Conservation (phyloP, 1,140 invertebrate genomes). For the Drosophila kikkawai region DNA sequence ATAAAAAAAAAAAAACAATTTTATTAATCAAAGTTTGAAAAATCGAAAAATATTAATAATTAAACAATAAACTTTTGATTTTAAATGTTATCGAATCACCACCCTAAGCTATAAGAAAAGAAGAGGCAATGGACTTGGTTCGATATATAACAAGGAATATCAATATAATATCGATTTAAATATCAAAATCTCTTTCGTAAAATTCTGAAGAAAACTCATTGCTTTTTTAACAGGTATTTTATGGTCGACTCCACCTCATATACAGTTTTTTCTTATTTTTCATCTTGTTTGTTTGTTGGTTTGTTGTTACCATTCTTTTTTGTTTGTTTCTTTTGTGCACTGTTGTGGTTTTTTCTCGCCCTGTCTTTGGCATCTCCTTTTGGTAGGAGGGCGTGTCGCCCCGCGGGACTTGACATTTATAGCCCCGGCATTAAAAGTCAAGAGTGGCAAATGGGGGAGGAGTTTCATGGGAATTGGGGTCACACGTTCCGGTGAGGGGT, state of each 20-base stretch:
- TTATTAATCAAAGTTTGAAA: too few species aligned
- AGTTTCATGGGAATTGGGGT: slow-evolving; percentile 30
- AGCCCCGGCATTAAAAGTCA: slow-evolving; percentile 63
- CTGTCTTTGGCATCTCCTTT: slow-evolving; percentile 42
- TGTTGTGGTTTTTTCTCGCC: slow-evolving; percentile 38
- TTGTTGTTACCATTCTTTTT: slow-evolving; percentile 9
- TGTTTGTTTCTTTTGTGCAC: slow-evolving; percentile 34
- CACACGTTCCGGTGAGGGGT: slow-evolving; percentile 24
- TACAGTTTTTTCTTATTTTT: slow-evolving; percentile 4
- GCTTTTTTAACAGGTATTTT: not conserved
- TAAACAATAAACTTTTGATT: too few species aligned
- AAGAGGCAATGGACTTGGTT: not conserved
- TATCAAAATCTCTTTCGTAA: too few species aligned
- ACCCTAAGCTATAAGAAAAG: not conserved
- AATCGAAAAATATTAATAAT: too few species aligned
- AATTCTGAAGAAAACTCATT: too few species aligned
- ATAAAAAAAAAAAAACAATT: not conserved
- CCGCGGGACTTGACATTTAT: slow-evolving; percentile 63
- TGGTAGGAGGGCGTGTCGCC: slow-evolving; percentile 16
- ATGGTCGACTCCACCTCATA: not conserved
- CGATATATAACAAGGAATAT: not conserved
- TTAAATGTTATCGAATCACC: too few species aligned
- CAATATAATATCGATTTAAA: not conserved
- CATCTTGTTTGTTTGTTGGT: slow-evolving; percentile 25
- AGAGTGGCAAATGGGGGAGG: slow-evolving; percentile 51